Conservation (phyloP, 2,113 vertebrate genomes). For the Apistogramma diplotaenia region DNA sequence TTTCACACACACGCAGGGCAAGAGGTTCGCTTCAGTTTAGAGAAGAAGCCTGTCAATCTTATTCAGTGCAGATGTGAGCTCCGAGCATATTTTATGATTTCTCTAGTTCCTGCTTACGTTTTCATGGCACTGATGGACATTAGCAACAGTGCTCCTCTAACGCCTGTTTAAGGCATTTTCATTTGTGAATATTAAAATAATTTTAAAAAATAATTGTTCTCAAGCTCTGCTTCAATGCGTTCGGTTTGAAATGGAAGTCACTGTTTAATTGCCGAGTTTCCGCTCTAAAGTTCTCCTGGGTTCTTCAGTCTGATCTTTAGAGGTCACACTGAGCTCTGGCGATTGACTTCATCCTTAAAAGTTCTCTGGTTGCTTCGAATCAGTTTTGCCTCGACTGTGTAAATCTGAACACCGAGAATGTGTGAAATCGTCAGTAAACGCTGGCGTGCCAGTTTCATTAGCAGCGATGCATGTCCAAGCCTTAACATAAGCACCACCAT, state of each 20-base stretch:
- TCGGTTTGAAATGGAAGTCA: not conserved
- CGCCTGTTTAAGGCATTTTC: too few relatives aligned
- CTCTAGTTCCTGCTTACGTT: not conserved
- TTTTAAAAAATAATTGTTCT: too few relatives aligned
- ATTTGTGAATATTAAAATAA: too few relatives aligned
- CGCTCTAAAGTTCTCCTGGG: not conserved
- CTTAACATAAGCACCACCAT: not conserved
- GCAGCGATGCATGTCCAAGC: not conserved
- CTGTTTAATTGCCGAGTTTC: not conserved
- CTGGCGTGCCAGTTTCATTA: not conserved
- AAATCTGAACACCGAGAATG: not conserved
- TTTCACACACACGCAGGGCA: constrained; percentile 63
- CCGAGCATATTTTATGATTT: not conserved
- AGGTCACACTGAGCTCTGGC: not conserved
- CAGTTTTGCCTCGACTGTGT: too few relatives aligned
- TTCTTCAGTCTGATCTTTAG: not conserved
- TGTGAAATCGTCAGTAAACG: not conserved
- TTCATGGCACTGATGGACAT: not conserved
- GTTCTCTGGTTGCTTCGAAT: not conserved
- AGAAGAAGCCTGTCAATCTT: constrained; percentile 71
- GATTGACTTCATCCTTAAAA: not conserved
- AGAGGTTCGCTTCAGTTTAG: constrained; percentile 57
- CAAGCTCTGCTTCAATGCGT: too few relatives aligned
- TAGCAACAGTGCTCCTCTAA: not conserved
- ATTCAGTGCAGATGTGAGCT: constrained; percentile 29